phyloP scores from a whole-genome alignment of 2,888 invertebrate genomes.

The Cremastobaeus sp. region DNA sequence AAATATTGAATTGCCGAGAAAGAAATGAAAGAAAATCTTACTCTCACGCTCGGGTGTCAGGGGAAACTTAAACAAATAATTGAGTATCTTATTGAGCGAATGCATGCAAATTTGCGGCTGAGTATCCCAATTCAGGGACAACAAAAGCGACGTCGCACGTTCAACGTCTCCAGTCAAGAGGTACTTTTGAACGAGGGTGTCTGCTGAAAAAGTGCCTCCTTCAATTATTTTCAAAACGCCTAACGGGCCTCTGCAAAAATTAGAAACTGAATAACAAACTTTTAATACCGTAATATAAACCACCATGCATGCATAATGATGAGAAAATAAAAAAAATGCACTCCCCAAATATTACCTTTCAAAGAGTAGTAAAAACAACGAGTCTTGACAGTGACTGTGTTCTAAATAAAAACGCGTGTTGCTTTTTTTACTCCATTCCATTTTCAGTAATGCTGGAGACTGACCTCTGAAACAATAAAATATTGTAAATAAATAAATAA shows the following conservation, averaged over 20 bases:
- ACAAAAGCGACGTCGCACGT: slow-evolving; percentile 83
- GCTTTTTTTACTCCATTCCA: slow-evolving; percentile 82
- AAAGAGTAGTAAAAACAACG: slow-evolving; percentile 81
- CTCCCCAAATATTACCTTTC: slow-evolving; percentile 79
- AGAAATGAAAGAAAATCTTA: slow-evolving; percentile 66
- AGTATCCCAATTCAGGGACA: slow-evolving; percentile 87
- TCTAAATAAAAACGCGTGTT: slow-evolving; percentile 77
- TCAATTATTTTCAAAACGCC: slow-evolving; percentile 80
- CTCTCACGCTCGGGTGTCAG: slow-evolving; percentile 82
- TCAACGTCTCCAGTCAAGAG: slow-evolving; percentile 83
- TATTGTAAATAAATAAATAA: no score
- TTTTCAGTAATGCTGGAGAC: slow-evolving; percentile 79
- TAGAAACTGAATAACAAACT: neutral
- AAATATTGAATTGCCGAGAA: no score
- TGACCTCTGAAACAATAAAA: slow-evolving; percentile 77
- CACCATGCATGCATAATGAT: neutral
- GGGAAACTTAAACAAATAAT: slow-evolving; percentile 82
- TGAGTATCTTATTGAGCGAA: slow-evolving; percentile 86
- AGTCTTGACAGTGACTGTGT: slow-evolving; percentile 79
- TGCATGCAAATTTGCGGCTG: slow-evolving; percentile 87
- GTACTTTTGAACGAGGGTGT: slow-evolving; percentile 83
- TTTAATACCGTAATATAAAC: neutral
- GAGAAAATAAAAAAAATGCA: neutral
- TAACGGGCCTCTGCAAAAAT: slow-evolving; percentile 80
- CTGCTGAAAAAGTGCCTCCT: slow-evolving; percentile 80